Evolutionary conservation across 64 coral and sea anemone species (phyloP), one percentile per base, ranked within the genome.

Genomic region (Actinia equina): DNA sequence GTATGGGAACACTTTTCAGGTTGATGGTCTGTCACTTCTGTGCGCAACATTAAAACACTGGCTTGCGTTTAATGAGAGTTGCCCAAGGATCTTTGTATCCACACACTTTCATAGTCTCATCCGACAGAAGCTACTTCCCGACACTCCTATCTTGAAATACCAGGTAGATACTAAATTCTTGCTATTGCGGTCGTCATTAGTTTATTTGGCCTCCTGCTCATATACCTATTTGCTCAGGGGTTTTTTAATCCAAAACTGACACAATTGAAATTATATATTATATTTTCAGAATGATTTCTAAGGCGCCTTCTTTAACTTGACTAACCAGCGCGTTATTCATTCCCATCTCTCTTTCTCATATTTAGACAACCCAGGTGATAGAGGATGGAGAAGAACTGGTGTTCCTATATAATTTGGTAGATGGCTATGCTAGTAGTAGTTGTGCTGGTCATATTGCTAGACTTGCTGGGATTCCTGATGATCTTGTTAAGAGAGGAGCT

Each of bases 81-180:
- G 97, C 82, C 97, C 97, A 11, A 95, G 92, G 77, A 84, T 91
- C 16, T 63, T 95, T 55, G 88, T 99, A 22, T 99, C 97, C 18
- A 99, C 97, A n/a, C 97, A 99, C 62, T 99, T 99, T 57, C 97
- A 99, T 57, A 89, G 97, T 82, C 86, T 99, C 63, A 90, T 99
- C 79, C 88, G 91, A 84, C 93, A 99, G 85, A 92, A 93, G 41
- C 91, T 99, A 8, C 46, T 99, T 17, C 97, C 91, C 22, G 59
- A 89, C 53, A 89, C 88, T 65, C 60, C 93, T 23, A 65, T 92
- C 53, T 71, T 99, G n/a, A 88, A 89, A 18, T 99, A 92, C 62
- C 97, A 99, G 97, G 97, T 95, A 88, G 1, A 37, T 37, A 1
- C 30, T 37, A 37, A 37, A 37, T 37, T 37, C 30, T 37, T 37